A percentile compares a stretch with the other conserved stretches of the same genome.
phyloP scores from a whole-genome alignment of 1,140 invertebrate genomes.

The Hylyphantes graminicola region DNA sequence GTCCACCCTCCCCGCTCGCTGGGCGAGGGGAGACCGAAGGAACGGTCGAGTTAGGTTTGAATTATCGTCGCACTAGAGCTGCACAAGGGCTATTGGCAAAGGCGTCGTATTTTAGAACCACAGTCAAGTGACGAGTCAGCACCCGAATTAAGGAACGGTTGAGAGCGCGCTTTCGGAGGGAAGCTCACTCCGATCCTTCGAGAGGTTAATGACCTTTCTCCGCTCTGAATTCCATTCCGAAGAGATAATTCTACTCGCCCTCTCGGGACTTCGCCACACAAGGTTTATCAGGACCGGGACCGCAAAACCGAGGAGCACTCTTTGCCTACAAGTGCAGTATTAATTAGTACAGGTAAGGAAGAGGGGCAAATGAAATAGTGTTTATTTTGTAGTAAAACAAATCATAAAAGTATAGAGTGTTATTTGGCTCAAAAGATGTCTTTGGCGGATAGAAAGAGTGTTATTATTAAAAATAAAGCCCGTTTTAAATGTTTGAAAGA shows the following conservation, averaged over 20 bases:
- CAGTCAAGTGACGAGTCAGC: no score
- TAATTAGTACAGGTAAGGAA: not conserved
- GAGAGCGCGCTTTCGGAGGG: no score
- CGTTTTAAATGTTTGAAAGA: conserved; percentile 1
- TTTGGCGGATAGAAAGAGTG: not conserved
- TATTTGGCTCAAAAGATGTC: not conserved
- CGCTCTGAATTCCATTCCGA: not conserved
- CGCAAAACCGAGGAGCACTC: not conserved
- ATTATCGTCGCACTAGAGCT: no score
- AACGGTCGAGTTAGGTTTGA: no score
- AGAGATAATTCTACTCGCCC: not conserved
- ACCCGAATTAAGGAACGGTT: no score
- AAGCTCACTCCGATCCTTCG: no score
- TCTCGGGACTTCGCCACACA: not conserved
- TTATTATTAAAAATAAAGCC: not conserved
- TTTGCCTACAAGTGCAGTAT: not conserved
- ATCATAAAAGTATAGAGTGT: not conserved
- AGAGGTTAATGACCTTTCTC: not conserved
- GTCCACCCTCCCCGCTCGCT: not conserved
- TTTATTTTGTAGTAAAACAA: not conserved
- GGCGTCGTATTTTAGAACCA: no score
- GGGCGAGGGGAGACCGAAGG: no score
- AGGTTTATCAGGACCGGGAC: not conserved
- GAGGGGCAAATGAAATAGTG: not conserved
- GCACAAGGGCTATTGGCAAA: no score